Percentiles rank a stretch among this genome's conserved stretches.
Conservation (phyloP, 2,888 invertebrate species). For the Colostygia pectinataria region DNA sequence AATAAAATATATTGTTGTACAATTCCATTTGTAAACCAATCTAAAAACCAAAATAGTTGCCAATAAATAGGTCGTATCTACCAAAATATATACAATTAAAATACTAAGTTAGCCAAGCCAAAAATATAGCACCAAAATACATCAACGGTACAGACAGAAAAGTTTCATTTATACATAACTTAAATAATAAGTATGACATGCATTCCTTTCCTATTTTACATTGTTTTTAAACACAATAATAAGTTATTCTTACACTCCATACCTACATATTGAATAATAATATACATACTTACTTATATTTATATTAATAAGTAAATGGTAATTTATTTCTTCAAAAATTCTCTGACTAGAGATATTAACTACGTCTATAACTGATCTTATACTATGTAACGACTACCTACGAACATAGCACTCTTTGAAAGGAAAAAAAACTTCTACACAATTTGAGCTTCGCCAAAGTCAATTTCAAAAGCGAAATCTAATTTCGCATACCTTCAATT, state of each 20-base stretch:
- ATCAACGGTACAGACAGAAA: conserved; percentile 74
- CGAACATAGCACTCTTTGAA: conserved; percentile 75
- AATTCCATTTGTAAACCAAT: conserved; percentile 38
- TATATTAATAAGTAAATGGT: conserved; percentile 79
- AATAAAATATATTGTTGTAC: conserved; percentile 34
- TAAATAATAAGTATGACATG: conserved; percentile 49
- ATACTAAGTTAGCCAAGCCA: conserved; percentile 79
- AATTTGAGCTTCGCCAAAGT: conserved; percentile 79
- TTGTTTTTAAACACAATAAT: conserved; percentile 70
- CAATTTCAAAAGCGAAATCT: conserved; percentile 68
- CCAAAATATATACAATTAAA: conserved; percentile 68
- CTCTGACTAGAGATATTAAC: conserved; percentile 81
- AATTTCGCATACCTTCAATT: conserved; percentile 52
- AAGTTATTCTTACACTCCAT: conserved; percentile 74
- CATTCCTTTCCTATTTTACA: conserved; percentile 62
- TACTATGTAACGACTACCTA: conserved; percentile 57
- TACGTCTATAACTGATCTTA: conserved; percentile 71
- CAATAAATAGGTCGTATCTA: conserved; percentile 64
- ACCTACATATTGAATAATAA: too few relatives aligned
- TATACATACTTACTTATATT: conserved; percentile 57
- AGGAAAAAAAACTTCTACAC: conserved; percentile 62
- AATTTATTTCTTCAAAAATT: conserved; percentile 73
- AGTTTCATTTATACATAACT: conserved; percentile 58
- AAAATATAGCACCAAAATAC: conserved; percentile 80
- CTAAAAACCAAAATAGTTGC: conserved; percentile 60